Base-by-base conservation (phyloP, 2,797 vertebrate genomes). In the Knipowitschia caucasica region DNA sequence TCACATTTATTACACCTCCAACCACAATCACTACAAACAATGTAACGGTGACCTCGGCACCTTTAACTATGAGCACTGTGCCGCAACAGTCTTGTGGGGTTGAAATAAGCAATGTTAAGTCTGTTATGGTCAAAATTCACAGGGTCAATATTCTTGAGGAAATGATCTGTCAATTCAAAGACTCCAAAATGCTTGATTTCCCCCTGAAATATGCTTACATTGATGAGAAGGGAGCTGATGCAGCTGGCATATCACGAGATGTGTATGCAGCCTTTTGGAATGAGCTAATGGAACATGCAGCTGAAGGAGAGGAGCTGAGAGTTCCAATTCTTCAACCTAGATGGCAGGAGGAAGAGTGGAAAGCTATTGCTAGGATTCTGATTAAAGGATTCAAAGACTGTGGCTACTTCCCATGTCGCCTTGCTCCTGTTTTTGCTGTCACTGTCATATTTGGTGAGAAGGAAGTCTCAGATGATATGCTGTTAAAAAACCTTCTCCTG, bases 311-410 rank as follows among this genome's bases (percentile, higher is more conserved):
- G 27, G 69, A 75, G 4, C n/a, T 55, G 30, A 78, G 71, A 15
- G 63, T 74, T 36, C 70, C 56, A 61, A 71, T 46, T 23, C 53
- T 74, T 35, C 64, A 7, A 35, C 53, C 58, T 46, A 71, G 64
- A 27, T 68, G 65, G 68, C 72, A 74, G 8, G 53, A 77, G 45
- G 59, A 73, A 30, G 59, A 75, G 14, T 75, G 58, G 63, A 81
- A 70, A 72, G 53, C 69, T 17, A 53, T 69, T 56, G 69, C 64
- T 9, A 20, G 20, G 27, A 79, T 77, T 35, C 33, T 71, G 11
- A 15, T 38, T 1, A 21, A 39, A 8, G 17, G 36, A 52, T 73
- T 62, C 47, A 18, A 56, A 31, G 66, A 78, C 38, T 53, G 73
- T 34, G 50, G 54, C 1, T 75, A 71, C 15, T 69, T 65, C 45